Conservation (phyloP, 1,140 invertebrate genomes). For the Drosophila mojavensis region DNA sequence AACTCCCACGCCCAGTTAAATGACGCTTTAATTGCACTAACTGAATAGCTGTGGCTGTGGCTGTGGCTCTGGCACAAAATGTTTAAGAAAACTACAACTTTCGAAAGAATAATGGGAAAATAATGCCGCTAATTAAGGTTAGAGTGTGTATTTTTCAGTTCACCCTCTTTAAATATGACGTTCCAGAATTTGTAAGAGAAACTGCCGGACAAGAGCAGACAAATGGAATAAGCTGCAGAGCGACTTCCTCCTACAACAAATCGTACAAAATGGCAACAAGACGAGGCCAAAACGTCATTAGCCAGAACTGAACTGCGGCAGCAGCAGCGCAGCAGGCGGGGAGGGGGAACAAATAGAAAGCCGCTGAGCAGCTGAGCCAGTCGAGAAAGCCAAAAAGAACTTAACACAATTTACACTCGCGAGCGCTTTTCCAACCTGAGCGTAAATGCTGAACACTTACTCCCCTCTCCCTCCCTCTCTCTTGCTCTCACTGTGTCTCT, state of each 20-base stretch:
- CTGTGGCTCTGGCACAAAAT: constrained; percentile 24
- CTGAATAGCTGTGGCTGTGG: constrained; percentile 45
- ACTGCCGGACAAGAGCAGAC: constrained; percentile 47
- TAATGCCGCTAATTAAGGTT: constrained; percentile 79
- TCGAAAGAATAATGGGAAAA: constrained; percentile 77
- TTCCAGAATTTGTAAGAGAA: constrained; percentile 66
- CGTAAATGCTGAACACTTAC: constrained; percentile 64
- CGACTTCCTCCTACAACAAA: constrained; percentile 51
- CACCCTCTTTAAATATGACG: constrained; percentile 34
- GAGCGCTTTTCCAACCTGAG: constrained; percentile 74
- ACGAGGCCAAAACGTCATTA: constrained; percentile 66
- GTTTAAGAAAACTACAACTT: constrained; percentile 14
- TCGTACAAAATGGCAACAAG: constrained; percentile 33
- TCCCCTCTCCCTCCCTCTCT: constrained; percentile 4
- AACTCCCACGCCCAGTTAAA: constrained; percentile 76
- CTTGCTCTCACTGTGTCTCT: constrained; percentile 10
- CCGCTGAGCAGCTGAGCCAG: constrained; percentile 30
- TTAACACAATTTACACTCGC: constrained; percentile 81
- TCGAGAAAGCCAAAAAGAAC: constrained; percentile 77
- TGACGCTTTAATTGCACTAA: constrained; percentile 72
- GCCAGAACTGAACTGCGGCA: constrained; percentile 63
- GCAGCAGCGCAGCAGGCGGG: constrained; percentile 18
- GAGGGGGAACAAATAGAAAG: constrained; percentile 63
- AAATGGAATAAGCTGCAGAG: constrained; percentile 35
- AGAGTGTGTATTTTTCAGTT: constrained; percentile 61